Conservation (phyloP, 2,113 vertebrate genomes). For the Pavo muticus region DNA sequence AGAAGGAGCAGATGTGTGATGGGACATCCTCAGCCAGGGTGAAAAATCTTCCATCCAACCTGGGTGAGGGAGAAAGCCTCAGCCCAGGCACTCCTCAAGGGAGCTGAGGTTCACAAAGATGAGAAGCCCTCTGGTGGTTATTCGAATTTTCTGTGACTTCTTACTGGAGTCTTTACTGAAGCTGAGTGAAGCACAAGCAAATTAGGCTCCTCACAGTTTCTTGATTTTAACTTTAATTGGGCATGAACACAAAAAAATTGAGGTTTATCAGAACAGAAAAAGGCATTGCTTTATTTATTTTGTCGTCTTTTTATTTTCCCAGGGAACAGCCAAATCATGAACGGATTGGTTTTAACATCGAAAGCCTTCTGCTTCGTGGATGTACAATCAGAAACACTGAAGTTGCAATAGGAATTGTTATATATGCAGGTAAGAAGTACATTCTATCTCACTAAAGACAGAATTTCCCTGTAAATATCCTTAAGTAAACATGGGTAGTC, state of each 20-base stretch:
- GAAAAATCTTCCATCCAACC: not conserved
- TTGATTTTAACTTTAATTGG: not conserved
- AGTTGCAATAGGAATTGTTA: slow-evolving; percentile 77
- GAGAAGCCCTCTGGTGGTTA: not conserved
- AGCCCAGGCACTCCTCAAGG: not conserved
- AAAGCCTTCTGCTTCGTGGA: slow-evolving; percentile 84
- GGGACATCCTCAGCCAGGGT: not conserved
- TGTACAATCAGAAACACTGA: slow-evolving; percentile 84
- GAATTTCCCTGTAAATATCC: not conserved
- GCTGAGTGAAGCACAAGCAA: not conserved
- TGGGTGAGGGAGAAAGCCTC: not conserved
- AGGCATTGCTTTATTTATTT: not conserved
- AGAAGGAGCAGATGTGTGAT: not conserved
- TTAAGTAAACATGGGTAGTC: not conserved
- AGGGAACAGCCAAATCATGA: slow-evolving; percentile 87
- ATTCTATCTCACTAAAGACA: not conserved
- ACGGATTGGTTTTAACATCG: slow-evolving; percentile 78
- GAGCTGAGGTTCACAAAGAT: not conserved
- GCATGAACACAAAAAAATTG: not conserved
- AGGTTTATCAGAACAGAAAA: not conserved
- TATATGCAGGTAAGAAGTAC: slow-evolving; percentile 77
- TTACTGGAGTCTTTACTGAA: not conserved
- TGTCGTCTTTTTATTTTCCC: slow-evolving; percentile 32
- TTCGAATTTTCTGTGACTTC: not conserved
- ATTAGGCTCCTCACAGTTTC: not conserved